These are phyloP conservation scores for Epizoanthus scotinus DNA, from an alignment of 92 coral and sea anemone species.

Conservation along the genomic window DNA sequence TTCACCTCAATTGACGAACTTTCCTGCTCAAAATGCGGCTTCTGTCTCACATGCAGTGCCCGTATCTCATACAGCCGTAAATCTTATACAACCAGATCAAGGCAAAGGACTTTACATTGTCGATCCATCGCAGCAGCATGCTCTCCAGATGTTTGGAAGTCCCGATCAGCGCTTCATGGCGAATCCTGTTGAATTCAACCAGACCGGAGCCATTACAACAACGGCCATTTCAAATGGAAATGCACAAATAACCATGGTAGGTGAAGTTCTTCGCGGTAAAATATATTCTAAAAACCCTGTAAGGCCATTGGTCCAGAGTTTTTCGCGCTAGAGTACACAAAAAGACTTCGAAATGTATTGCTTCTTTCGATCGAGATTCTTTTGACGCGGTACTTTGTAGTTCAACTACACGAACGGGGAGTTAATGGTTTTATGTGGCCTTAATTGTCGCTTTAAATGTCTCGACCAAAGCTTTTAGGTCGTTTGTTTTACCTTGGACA, in stretches of 20 bases:
- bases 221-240: conserved; percentile 93
- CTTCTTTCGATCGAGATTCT: conserved; percentile 27
- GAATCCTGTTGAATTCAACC: conserved; percentile 94
- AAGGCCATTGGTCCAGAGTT: conserved; percentile 31
- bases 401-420: conserved; percentile 12
- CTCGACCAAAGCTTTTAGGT: background rate
- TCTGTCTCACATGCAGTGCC: conserved; percentile 95
- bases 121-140: conserved; percentile 96
- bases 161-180: conserved; percentile 97
- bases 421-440: background rate
- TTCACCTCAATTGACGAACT: conserved; percentile 94
- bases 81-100: conserved; percentile 95
- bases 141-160: conserved; percentile 95
- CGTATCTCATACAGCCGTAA: conserved; percentile 91
- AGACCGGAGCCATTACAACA: conserved; percentile 88
- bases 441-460: conserved; percentile 9
- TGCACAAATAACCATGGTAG: conserved; percentile 94
- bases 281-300: conserved; percentile 27
- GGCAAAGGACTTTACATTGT: conserved; percentile 96
- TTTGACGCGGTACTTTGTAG: background rate
- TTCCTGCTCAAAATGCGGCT: conserved; percentile 85
- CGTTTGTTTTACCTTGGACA: conserved; percentile 16
- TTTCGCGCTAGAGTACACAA: conserved; percentile 37
- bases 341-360: background rate
- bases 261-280: conserved; percentile 42